Evolutionary conservation across 2,888 invertebrate genomes (phyloP), one percentile per base, ranked within the genome.

Genomic region (Ditula angustiorana): DNA sequence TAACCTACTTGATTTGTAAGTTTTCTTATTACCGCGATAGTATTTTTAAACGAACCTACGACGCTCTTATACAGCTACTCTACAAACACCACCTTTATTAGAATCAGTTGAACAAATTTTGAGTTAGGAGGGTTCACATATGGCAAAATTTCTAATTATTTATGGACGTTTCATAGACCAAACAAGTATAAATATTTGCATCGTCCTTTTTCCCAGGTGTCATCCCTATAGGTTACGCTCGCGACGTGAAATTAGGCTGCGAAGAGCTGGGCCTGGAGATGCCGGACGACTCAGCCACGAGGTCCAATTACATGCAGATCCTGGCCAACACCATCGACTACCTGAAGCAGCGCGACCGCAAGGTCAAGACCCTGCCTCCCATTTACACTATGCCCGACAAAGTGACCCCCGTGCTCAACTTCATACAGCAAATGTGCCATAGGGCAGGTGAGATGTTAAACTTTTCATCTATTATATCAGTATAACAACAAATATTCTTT

Each of bases 321-420:
- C 71, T 90, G 1, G 86, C 89, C 0, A 75, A 81, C 30, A 80
- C 85, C 1, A 82, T 89, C 0, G 90, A 90, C 53, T 90, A 86
- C 33, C 66, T 92, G 33, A 84, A 81, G 26, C 78, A 83, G 23
- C 69, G 77, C 1, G 73, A 80, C 13, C 65, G 63, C 0, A 70
- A 65, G 0, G 57, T 67, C 3, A 71, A 77, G 16, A 35, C 64
- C 0, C 69, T 88, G 35, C 89, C 91, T 0, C 86, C 90, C 0
- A 67, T 92, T 3, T 92, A 82, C 69, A 88, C 89, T 0, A 72
- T 92, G 80, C 86, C 88, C 0, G 86, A 88, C 0, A 90, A 88
- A 62, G 79, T 87, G 0, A 67, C 66, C 0, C 70, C 80, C 0
- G 80, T 87, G 0, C 71, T 74, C 2, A 81, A 86, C 46, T 92